Evolutionary conservation across 2,797 vertebrate genomes (phyloP), one percentile per base, ranked within the genome.

Genomic region (Enoplosus armatus): DNA sequence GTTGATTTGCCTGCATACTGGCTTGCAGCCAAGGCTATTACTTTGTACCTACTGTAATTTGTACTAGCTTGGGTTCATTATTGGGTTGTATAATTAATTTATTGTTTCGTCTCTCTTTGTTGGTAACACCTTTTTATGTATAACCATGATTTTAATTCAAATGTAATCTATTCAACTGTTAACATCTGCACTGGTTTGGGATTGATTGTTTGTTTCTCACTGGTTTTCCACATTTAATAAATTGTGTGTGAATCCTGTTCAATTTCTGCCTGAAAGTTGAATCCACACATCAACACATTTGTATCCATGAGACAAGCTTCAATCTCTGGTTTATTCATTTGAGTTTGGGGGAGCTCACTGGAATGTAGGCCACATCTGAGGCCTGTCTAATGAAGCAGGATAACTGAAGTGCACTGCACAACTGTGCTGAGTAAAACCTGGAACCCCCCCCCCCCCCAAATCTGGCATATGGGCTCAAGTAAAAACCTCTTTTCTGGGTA

Each of bases 341-440:
- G 5, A 29, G 27, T 56, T 59, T 69, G 55, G 9, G 56, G 18
- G 29, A 65, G 26, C 35, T 68, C 47, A 22, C 22, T 60, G 37
- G 60, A 59, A 78, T 67, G 59, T 64, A 31, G 62, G 66, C 63
- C 69, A 86, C 63, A 67, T 77, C 62, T 62, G 41, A 66, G 55
- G 24, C 22, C n/a, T 27, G 47, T 61, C 7, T 53, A 70, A 56
- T 56, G 48, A 51, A 72, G 71, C 47, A 35, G 29, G 14, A 60
- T 56, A 53, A 26, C 54, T 18, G 1, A 6, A 48, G 24, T 29
- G 24, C 15, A 20, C 48, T 22, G n/a, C 53, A 64, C 37, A 64
- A 16, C 54, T 85, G 24, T 31, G 26, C 50, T 22, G 50, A 53
- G 37, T 27, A 60, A 50, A 62, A 59, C 33, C 55, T 51, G 37